Evolutionary conservation across 1,140 invertebrate genomes (phyloP).

Genomic region (Drosophila suzukii): DNA sequence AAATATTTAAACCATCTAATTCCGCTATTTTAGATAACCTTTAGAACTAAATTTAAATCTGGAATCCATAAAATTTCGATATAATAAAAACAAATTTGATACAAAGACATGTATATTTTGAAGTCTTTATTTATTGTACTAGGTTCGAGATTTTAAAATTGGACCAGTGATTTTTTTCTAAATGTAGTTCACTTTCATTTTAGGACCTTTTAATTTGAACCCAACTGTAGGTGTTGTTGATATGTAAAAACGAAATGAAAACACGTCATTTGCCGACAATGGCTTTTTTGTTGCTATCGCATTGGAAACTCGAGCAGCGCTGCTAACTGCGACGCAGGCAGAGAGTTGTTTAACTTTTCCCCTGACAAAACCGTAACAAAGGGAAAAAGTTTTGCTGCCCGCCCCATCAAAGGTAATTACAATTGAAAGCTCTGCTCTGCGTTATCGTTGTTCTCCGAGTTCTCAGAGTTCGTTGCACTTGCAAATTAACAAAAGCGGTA

Average conservation of each 20-base stretch:
- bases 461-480: constrained; percentile 67
- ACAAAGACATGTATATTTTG: no score
- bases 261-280: constrained; percentile 66
- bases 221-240: constrained; percentile 21
- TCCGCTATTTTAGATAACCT: no score
- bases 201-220: neutral
- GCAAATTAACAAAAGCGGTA: constrained; percentile 60
- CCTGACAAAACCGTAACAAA: constrained; percentile 59
- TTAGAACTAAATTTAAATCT: no score
- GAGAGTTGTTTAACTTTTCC: constrained; percentile 64
- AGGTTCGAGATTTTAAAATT: no score
- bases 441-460: constrained; percentile 57
- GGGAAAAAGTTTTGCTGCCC: constrained; percentile 56
- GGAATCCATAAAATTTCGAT: no score
- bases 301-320: constrained; percentile 60
- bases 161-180: no score
- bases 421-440: constrained; percentile 39
- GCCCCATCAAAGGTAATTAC: constrained; percentile 70
- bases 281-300: constrained; percentile 63
- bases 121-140: no score
- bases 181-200: neutral
- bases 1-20: no score
- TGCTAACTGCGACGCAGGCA: constrained; percentile 19
- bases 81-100: no score
- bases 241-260: constrained; percentile 46